phyloP scores from a whole-genome alignment of 2,797 vertebrate species.

The Lophotriccus pileatus region DNA sequence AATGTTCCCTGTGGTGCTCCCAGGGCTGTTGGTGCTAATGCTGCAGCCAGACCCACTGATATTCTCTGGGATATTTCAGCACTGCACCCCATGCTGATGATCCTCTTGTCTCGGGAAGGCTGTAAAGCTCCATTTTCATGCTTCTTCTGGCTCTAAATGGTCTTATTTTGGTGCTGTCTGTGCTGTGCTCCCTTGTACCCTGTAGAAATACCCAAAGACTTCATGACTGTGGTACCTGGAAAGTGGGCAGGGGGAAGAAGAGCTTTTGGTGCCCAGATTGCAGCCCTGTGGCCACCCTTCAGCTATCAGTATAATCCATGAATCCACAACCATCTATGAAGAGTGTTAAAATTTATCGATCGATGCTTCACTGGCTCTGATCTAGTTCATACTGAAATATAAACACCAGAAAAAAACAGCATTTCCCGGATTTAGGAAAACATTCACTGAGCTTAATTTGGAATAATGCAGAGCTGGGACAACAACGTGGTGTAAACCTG shows the following conservation, averaged over 20 bases:
- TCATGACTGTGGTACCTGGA: neutral
- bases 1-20: rapidly evolving
- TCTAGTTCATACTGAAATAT: neutral
- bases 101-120: neutral
- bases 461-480: neutral
- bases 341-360: neutral
- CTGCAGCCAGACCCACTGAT: neutral
- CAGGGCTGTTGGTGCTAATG: neutral
- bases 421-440: neutral
- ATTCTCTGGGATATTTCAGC: neutral
- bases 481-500: neutral
- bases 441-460: neutral
- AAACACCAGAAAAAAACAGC: neutral
- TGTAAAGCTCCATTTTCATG: neutral
- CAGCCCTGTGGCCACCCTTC: neutral
- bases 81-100: neutral
- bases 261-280: neutral
- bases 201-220: neutral
- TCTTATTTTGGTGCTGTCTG: neutral
- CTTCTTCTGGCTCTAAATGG: neutral
- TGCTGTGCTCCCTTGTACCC: neutral
- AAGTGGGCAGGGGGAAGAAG: neutral
- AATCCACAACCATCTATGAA: neutral
- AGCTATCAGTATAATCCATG: neutral
- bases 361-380: neutral